Evolutionary conservation across 2,888 invertebrate species (phyloP), one percentile per base, ranked within the genome.

Genomic region (Gandaritis pyraliata): DNA sequence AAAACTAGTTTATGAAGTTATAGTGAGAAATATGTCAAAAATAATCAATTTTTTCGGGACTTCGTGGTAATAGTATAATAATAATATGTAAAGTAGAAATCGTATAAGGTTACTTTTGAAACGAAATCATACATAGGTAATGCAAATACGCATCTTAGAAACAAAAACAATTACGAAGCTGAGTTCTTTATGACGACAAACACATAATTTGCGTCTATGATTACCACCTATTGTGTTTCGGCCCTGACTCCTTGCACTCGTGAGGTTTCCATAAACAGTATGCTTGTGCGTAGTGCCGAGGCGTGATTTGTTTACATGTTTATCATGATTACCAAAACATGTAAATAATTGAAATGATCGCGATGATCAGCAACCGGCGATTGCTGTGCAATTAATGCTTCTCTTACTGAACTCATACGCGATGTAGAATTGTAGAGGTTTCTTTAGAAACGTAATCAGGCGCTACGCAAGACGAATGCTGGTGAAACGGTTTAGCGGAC

Each of bases 161-260:
- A 18, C 46, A 48, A 57, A n/a, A 56, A 43, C 58, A 58, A 63
- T 49, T 47, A 59, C 30, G 30, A 51, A 49, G 52, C 45, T 49
- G 50, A 52, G 30, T 5, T 53, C 39, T 39, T 54, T 58, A 29
- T 30, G 64, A 56, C 69, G 63, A 73, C 71, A 73, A 71, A 70
- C 70, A 70, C 70, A 75, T 67, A 69, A 69, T 76, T 74, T 74
- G 71, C 70, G 66, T 62, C 58, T 51, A 70, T 71, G 71, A 83
- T 79, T 78, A 81, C 69, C 80, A 72, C 73, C 77, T 75, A 81
- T 84, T 83, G 79, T 84, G 61, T 60, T 59, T 18, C 64, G 74
- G 61, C 80, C 80, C 75, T 82, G 82, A 77, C 73, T 77, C 72
- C 63, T 60, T 56, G 64, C 68, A 70, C 67, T 76, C 76, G 76